These are phyloP conservation scores for Aromia moschata DNA, from an alignment of 2,888 invertebrate species.

Conservation along the genomic window DNA sequence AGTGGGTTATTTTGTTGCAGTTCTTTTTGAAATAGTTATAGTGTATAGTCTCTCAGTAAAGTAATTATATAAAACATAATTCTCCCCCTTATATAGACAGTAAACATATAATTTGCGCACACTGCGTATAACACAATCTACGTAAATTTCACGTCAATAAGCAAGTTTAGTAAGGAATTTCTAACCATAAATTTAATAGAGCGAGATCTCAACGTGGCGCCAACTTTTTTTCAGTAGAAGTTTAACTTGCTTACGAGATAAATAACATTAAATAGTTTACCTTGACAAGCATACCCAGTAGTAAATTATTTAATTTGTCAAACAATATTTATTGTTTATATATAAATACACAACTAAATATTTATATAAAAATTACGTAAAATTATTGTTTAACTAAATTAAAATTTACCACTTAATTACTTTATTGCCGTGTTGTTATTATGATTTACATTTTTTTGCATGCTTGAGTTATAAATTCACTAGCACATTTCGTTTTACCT, in stretches of 20 bases:
- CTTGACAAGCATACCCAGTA: not conserved
- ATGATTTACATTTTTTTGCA: not conserved
- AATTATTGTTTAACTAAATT: not conserved
- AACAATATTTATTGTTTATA: not conserved
- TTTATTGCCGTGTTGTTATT: not conserved
- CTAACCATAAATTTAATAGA: not conserved
- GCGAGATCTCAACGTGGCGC: not conserved
- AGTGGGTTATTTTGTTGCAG: no score
- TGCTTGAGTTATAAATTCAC: not conserved
- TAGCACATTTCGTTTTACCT: not conserved
- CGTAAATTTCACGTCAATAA: not conserved
- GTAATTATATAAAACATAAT: no score
- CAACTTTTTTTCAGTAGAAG: slow-evolving; percentile 6
- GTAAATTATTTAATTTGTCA: not conserved
- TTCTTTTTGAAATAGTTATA: no score
- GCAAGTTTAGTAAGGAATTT: not conserved
- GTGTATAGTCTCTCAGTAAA: no score
- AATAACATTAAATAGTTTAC: not conserved
- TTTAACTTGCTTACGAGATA: no score
- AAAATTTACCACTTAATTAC: not conserved
- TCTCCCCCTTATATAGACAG: no score
- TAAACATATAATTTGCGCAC: no score
- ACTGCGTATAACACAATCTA: not conserved
- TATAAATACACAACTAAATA: not conserved
- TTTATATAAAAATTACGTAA: not conserved